Conservation (phyloP, 64 coral and sea anemone species). For the Montipora cactus region DNA sequence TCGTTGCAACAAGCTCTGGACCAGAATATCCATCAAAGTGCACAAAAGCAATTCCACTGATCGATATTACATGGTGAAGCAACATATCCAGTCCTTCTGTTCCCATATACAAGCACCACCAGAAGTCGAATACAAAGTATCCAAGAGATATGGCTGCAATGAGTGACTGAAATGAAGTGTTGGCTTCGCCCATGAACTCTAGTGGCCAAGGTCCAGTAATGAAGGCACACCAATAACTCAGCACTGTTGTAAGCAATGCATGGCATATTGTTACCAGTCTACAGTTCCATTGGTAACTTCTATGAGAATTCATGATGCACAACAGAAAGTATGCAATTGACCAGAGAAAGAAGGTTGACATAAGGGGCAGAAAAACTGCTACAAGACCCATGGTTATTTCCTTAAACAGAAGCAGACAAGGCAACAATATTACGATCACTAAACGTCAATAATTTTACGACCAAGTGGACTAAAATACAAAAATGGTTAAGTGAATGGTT, state of each 20-base stretch:
- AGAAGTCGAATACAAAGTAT: conserved; percentile 95
- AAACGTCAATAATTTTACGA: too few species aligned
- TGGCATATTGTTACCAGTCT: conserved; percentile 74
- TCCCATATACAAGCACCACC: conserved; percentile 93
- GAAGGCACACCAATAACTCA: conserved; percentile 81
- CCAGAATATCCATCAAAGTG: conserved; percentile 73
- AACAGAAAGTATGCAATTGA: conserved; percentile 61
- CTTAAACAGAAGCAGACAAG: neutral
- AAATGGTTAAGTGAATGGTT: too few species aligned
- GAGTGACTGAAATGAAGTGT: conserved; percentile 76
- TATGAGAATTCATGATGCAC: conserved; percentile 64
- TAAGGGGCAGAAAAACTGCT: neutral
- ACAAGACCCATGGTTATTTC: neutral
- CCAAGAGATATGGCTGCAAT: conserved; percentile 81
- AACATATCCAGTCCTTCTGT: conserved; percentile 94
- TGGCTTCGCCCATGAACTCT: conserved; percentile 72
- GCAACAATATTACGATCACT: neutral
- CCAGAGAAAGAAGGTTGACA: conserved; percentile 74
- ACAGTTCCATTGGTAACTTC: conserved; percentile 87
- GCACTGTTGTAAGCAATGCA: conserved; percentile 52
- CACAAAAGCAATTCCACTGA: conserved; percentile 59
- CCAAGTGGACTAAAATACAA: too few species aligned
- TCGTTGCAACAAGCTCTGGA: conserved; percentile 81
- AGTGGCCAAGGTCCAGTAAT: conserved; percentile 93
- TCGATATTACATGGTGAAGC: conserved; percentile 86